Evolutionary conservation across 1,140 invertebrate species (phyloP).

Genomic region (Plodia interpunctella): DNA sequence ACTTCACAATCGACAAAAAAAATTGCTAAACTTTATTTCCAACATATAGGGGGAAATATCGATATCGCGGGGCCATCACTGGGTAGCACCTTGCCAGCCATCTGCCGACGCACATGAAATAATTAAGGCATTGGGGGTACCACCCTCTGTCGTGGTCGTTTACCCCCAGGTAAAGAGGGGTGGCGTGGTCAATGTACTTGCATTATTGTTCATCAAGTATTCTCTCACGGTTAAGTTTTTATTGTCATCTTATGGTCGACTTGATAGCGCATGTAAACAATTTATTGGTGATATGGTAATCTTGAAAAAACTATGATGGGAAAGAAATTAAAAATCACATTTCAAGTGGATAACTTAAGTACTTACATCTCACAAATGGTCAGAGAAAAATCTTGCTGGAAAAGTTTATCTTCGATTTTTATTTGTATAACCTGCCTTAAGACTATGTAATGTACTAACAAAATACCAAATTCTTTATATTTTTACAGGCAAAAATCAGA

Average conservation of each 20-base stretch:
- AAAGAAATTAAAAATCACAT: not conserved
- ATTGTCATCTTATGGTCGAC: constrained; percentile 8
- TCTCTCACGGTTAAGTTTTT: constrained; percentile 26
- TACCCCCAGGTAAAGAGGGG: constrained; percentile 51
- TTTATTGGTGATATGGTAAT: constrained; percentile 1
- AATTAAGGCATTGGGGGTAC: constrained; percentile 67
- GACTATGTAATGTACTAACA: no score
- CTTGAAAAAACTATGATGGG: not conserved
- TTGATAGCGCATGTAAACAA: constrained; percentile 2
- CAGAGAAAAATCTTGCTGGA: no score
- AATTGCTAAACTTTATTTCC: not conserved
- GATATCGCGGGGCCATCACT: constrained; percentile 51
- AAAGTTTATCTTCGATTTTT: no score
- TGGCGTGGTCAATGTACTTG: constrained; percentile 56
- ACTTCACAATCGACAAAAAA: not conserved
- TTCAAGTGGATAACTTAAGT: not conserved
- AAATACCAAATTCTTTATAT: no score
- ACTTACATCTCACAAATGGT: no score
- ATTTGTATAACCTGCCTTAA: no score
- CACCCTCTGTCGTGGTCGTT: constrained; percentile 58
- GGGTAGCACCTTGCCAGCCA: constrained; percentile 66
- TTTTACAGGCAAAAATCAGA: no score
- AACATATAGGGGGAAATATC: constrained; percentile 15
- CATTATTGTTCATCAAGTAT: constrained; percentile 39
- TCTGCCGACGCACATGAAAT: constrained; percentile 67